Base-by-base conservation (phyloP, 2,797 vertebrate genomes). In the Melanotaenia parkinsoni region DNA sequence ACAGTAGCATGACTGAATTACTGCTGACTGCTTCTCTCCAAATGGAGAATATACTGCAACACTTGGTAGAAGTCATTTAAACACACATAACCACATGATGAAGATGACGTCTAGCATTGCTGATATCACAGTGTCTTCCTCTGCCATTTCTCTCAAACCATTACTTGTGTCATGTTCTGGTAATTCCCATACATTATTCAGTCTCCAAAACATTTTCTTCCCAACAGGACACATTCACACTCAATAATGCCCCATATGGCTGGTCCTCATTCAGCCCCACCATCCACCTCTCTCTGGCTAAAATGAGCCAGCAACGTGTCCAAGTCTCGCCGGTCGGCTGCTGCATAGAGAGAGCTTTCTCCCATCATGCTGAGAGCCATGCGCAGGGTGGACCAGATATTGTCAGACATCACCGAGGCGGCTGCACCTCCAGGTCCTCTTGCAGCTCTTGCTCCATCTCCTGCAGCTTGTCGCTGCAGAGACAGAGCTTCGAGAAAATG, bases 321-420 rank as follows among this genome's bases (percentile, higher is more conserved):
- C 80, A 99, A 95, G 84, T 99, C 98, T 22, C 86, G 95, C 38
- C 93, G 94, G 86, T 99, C 98, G 0, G 98, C 98, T 0, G 97
- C 97, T 0, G 94, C 70, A 0, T 99, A 99, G 33, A 99, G 94
- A 10, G 97, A 95, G 33, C 96, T 99, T 89, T 98, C 98, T 68
- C 98, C 98, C 93, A 99, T 95, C 98, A 99, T 99, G 88, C 98
- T 99, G 45, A 99, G 94, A 2, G 98, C 98, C 97, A 99, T 96
- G 65, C 98, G 96, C 75, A 99, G 93, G 0, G 98, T 99, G 88
- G 96, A 99, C 98, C 98, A 99, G 92, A 99, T 99, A 93, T 99
- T 99, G 94, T 99, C 98, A 0, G 98, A 99, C 97, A 98, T 99
- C 78, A 95, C 79, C 7, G 92, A 92, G 60, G 96, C 96, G 0